phyloP scores from a whole-genome alignment of 2,797 vertebrate species.

The Fringilla coelebs region DNA sequence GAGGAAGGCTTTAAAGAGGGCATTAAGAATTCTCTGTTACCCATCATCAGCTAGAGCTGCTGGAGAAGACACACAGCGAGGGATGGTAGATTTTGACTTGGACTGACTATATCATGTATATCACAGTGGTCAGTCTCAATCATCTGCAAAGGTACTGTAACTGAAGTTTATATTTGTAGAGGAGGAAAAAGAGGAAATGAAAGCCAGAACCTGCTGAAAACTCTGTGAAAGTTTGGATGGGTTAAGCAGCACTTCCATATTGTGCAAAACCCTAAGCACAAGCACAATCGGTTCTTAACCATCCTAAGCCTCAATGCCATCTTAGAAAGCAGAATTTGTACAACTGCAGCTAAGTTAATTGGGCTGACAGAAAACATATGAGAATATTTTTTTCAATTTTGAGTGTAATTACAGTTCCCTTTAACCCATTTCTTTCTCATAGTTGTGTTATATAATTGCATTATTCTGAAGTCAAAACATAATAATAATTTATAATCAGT shows the following conservation, averaged over 20 bases:
- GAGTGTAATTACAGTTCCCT: neutral
- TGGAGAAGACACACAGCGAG: neutral
- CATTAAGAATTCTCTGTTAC: neutral
- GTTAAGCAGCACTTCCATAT: neutral
- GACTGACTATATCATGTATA: neutral
- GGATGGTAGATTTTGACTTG: neutral
- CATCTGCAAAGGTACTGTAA: neutral
- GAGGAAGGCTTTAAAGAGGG: neutral
- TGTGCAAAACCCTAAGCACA: neutral
- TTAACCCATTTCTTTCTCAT: neutral
- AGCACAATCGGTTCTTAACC: neutral
- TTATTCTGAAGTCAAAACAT: conserved; percentile 19
- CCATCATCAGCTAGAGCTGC: neutral
- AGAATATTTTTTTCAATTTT: neutral
- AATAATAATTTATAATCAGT: neutral
- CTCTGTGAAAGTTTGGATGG: neutral
- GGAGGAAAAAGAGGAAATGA: neutral
- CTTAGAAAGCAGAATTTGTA: neutral
- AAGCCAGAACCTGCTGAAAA: neutral
- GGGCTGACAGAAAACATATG: neutral
- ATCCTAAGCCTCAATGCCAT: neutral
- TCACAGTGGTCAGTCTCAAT: neutral
- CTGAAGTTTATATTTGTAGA: neutral
- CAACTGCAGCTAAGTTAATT: neutral
- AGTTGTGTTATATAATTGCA: neutral